A percentile compares a stretch with the other conserved stretches of the same genome.
phyloP scores from a whole-genome alignment of 1,140 invertebrate genomes.

The Antheraea pernyi region DNA sequence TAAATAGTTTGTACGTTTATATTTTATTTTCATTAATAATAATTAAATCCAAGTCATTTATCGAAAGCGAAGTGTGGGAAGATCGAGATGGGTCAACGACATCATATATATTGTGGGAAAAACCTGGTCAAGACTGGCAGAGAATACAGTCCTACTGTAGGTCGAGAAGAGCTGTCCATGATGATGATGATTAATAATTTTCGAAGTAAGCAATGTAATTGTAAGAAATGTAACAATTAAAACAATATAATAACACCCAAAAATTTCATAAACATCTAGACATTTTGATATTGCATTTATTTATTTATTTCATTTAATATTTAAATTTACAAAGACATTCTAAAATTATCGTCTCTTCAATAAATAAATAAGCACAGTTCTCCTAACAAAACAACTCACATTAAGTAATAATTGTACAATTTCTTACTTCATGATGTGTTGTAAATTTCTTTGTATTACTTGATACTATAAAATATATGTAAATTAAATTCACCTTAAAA shows the following conservation, averaged over 20 bases:
- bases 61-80: too few relatives aligned
- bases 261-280: not conserved
- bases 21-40: not conserved
- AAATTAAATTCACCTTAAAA: not conserved
- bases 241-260: not conserved
- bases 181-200: too few relatives aligned
- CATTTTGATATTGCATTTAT: not conserved
- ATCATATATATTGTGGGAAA: too few relatives aligned
- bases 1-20: not conserved
- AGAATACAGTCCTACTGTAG: too few relatives aligned
- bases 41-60: too few relatives aligned
- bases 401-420: constrained; percentile 1
- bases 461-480: not conserved
- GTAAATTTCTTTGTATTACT: not conserved
- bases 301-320: not conserved
- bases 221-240: too few relatives aligned
- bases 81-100: too few relatives aligned
- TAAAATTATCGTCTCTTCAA: not conserved
- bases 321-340: not conserved
- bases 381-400: not conserved
- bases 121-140: too few relatives aligned
- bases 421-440: not conserved
- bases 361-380: not conserved
- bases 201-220: too few relatives aligned
- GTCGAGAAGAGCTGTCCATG: too few relatives aligned